Conservation (phyloP, 2,113 vertebrate genomes). For the Pontoporia blainvillei region DNA sequence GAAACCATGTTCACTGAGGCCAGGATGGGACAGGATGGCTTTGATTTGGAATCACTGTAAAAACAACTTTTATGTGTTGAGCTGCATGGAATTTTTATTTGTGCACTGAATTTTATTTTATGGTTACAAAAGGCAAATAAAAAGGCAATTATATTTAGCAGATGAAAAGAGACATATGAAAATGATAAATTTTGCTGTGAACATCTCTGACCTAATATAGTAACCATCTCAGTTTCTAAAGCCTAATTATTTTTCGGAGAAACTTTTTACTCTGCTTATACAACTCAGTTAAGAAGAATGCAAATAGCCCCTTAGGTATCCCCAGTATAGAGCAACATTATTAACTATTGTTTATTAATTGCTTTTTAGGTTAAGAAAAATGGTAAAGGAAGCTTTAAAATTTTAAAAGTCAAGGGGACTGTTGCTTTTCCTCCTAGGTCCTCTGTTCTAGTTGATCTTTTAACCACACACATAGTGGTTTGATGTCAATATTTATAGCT, state of each 20-base stretch:
- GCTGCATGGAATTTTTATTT: slow-evolving; percentile 49
- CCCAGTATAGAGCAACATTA: neutral
- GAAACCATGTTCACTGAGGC: neutral
- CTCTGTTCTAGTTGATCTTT: neutral
- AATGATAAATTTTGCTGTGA: slow-evolving; percentile 46
- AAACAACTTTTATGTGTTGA: slow-evolving; percentile 48
- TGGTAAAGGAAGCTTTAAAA: neutral
- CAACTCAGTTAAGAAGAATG: slow-evolving; percentile 22
- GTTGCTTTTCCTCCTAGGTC: neutral
- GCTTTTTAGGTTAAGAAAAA: neutral
- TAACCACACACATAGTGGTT: neutral
- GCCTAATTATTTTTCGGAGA: slow-evolving; percentile 40
- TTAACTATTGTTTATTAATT: slow-evolving; percentile 12
- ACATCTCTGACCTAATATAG: slow-evolving; percentile 42
- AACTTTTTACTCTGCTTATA: slow-evolving; percentile 28
- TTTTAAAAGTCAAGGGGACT: neutral
- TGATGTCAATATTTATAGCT: neutral
- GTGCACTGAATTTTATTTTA: slow-evolving; percentile 45
- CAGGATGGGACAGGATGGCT: neutral
- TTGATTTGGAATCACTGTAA: slow-evolving; percentile 36
- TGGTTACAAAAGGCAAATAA: slow-evolving; percentile 47
- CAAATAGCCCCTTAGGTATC: neutral
- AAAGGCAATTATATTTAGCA: slow-evolving; percentile 46
- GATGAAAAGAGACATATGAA: slow-evolving; percentile 52
- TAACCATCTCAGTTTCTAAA: slow-evolving; percentile 49